Base-by-base conservation (phyloP, 2,113 vertebrate species). In the Drymodes brunneopygia region DNA sequence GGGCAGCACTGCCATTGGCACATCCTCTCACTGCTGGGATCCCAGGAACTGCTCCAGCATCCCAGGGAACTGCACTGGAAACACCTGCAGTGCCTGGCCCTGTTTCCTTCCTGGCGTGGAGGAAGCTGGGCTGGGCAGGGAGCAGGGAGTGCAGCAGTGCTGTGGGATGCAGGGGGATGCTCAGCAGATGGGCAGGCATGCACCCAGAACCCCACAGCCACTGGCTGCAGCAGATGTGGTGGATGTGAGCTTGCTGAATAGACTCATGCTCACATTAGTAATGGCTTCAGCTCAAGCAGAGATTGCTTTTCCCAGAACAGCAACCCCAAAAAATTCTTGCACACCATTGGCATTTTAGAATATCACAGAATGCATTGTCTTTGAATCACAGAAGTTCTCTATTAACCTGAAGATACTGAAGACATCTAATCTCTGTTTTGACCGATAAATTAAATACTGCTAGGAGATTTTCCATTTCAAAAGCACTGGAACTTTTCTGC, bases 281-380 rank as follows among this genome's bases (percentile, higher is more conserved):
- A 77, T 62, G 86, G 60, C 71, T 94, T 91, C 40, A 42, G 33
- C 74, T 88, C 33, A n/a, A 57, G 22, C 23, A 17, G 35, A 6
- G 47, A 48, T 48, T 81, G 28, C 48, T 90, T 86, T 90, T 53
- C 61, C 40, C 31, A 11, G 38, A 69, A 40, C 42, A 69, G n/a
- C 29, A 77, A 47, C 21, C 20, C 44, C 38, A 65, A 48, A 51
- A 42, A 64, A 23, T 60, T 90, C 29, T 83, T 21, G 42, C 19
- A 29, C 2, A 28, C 3, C 0, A 0, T 0, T 65, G 27, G 15
- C 2, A 2, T 40, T 88, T 77, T 4, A 2, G 23, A 81, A 53
- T 1, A 5, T 36, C 42, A 10, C 15, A 42, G 42, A 42, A 42
- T 42, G 14, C 6, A 42, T 42, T 42, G 25, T 65, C 35, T 42